Evolutionary conservation across 2,113 vertebrate species (phyloP), one percentile per base, ranked within the genome.

Genomic region (Octodon degus): DNA sequence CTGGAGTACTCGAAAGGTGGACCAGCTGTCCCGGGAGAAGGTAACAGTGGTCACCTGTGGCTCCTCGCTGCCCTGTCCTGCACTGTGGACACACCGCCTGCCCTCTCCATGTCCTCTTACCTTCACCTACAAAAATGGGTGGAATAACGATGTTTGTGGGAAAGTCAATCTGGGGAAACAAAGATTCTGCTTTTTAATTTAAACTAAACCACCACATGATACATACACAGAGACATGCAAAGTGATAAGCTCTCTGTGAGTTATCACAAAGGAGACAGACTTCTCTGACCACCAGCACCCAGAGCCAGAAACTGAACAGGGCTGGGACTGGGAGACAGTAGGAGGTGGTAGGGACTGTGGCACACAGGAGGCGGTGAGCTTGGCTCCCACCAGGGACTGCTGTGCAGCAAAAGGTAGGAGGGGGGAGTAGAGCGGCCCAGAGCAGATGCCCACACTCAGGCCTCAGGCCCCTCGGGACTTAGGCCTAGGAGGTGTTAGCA

Each of bases 151-250:
- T 47, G 53, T 72, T 60, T 58, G 22, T 0, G 24, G 58, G 8
- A 58, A 9, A 3, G 55, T 81, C 24, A 84, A 20, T 79, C 34
- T 40, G 17, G 10, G 24, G 25, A 97, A 88, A 77, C 65, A 22
- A 80, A 86, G n/a, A 83, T 47, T 94, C 62, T 93, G 22, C 4
- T 60, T 94, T 95, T 80, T 11, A 83, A 32, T 50, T 55, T 47
- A 58, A 7, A 2, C 68, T 70, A 76, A 88, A n/a, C 12, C 7
- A 30, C 43, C 27, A 16, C n/a, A 34, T 40, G 68, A 87, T 8
- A 81, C 25, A 65, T 1, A 7, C 58, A 84, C 7, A 79, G 47
- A 74, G 89, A 86, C 62, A 6, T 40, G 27, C 27, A 80, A 72
- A 95, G 50, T 12, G 84, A 6, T 72, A 50, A 86, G 9, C 53